Evolutionary conservation across 2,888 invertebrate species (phyloP).

Genomic region (Acanthosepion pharaonis): DNA sequence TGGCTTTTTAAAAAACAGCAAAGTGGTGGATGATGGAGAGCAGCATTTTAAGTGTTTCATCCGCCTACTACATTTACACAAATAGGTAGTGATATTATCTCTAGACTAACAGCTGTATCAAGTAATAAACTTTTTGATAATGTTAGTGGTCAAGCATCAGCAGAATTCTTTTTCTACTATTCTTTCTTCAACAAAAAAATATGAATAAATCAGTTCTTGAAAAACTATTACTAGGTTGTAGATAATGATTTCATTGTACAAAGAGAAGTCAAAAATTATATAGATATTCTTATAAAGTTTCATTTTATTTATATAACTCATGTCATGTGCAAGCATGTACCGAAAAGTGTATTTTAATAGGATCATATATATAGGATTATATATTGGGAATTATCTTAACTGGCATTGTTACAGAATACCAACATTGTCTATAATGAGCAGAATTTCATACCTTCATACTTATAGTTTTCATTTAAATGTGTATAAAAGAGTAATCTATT

Average conservation of each 20-base stretch:
- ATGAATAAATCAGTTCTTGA: neutral
- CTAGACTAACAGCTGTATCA: conserved; percentile 15
- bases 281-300: neutral
- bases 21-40: neutral
- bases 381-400: too few species aligned
- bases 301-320: neutral
- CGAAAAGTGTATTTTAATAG: too few species aligned
- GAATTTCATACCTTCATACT: too few species aligned
- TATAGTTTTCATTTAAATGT: too few species aligned
- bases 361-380: too few species aligned
- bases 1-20: neutral
- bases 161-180: neutral
- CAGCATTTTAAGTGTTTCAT: neutral
- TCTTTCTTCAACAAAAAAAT: neutral
- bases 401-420: too few species aligned
- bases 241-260: neutral
- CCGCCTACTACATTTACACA: neutral
- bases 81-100: neutral
- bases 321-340: too few species aligned
- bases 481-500: too few species aligned
- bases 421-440: too few species aligned
- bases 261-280: neutral
- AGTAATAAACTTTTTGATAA: neutral
- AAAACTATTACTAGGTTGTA: neutral
- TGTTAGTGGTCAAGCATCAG: neutral